phyloP scores from a whole-genome alignment of 2,113 vertebrate species.

The Paralichthys olivaceus region DNA sequence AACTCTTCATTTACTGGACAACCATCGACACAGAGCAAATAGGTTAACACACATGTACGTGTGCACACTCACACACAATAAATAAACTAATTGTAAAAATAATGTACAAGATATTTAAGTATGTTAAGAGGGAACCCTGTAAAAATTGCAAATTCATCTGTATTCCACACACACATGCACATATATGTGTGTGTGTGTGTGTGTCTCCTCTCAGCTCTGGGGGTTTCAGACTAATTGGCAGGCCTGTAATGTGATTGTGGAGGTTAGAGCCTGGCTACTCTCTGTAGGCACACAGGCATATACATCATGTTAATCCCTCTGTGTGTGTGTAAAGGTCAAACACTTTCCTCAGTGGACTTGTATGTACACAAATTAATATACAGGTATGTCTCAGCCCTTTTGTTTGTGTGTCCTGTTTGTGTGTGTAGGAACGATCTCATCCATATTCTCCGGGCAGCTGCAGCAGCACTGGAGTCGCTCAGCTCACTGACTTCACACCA shows the following conservation, averaged over 20 bases:
- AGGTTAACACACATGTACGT: background rate
- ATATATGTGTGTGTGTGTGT: background rate
- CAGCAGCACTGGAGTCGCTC: constrained; percentile 35
- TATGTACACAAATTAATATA: constrained; percentile 10
- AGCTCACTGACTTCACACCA: constrained; percentile 61
- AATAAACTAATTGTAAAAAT: no score
- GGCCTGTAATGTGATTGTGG: constrained; percentile 46
- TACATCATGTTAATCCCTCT: constrained; percentile 38
- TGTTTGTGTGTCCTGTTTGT: constrained; percentile 14
- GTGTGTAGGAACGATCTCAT: constrained; percentile 66
- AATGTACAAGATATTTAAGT: no score
- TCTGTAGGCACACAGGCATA: constrained; percentile 23
- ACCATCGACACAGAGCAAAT: constrained; percentile 2
- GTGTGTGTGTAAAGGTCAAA: background rate
- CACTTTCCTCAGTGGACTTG: background rate
- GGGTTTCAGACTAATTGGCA: constrained; percentile 37
- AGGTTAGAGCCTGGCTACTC: constrained; percentile 23
- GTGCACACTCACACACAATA: background rate
- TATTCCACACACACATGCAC: background rate
- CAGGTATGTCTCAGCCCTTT: constrained; percentile 29
- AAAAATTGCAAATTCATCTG: no score
- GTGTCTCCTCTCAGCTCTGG: background rate
- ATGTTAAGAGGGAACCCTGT: no score
- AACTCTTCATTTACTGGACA: constrained; percentile 10
- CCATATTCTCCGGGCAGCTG: constrained; percentile 64